These are phyloP conservation scores for Conopomorpha cramerella DNA, from an alignment of 1,140 invertebrate genomes.

Conservation along the genomic window DNA sequence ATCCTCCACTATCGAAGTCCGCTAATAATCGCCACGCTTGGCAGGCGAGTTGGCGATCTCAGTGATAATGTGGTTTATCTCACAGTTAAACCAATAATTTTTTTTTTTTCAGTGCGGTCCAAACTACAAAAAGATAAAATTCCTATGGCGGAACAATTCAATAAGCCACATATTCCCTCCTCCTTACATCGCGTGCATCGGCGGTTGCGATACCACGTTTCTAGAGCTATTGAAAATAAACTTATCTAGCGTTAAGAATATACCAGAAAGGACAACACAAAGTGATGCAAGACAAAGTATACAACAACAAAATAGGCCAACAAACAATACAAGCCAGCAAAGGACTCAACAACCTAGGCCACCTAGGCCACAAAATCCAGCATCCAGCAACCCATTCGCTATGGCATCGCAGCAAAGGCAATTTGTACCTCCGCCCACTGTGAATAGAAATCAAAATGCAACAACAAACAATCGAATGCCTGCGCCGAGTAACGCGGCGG, in stretches of 20 bases:
- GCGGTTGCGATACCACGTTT: conserved; percentile 79
- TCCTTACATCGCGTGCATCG: conserved; percentile 76
- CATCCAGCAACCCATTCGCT: too few species aligned
- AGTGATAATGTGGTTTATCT: too few species aligned
- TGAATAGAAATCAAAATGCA: conserved; percentile 22
- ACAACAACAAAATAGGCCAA: conserved; percentile 7
- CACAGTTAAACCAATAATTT: neutral
- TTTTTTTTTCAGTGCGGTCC: conserved; percentile 70
- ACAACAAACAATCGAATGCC: conserved; percentile 15
- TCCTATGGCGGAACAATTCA: conserved; percentile 73
- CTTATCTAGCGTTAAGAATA: conserved; percentile 37
- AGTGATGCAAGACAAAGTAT: conserved; percentile 2
- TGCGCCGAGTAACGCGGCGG: conserved; percentile 9
- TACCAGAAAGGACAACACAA: conserved; percentile 10
- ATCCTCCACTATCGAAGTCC: too few species aligned
- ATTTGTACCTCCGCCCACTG: conserved; percentile 14
- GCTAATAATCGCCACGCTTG: too few species aligned
- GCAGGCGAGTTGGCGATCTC: too few species aligned
- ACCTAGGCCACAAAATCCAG: too few species aligned
- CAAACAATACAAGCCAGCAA: conserved; percentile 3
- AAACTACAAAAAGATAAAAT: conserved; percentile 71
- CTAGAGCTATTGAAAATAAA: conserved; percentile 70
- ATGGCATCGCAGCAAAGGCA: conserved; percentile 9
- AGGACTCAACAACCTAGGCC: too few species aligned
- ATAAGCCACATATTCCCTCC: conserved; percentile 60